phyloP scores from a whole-genome alignment of 2,888 invertebrate species.

The Saturnia japonica region DNA sequence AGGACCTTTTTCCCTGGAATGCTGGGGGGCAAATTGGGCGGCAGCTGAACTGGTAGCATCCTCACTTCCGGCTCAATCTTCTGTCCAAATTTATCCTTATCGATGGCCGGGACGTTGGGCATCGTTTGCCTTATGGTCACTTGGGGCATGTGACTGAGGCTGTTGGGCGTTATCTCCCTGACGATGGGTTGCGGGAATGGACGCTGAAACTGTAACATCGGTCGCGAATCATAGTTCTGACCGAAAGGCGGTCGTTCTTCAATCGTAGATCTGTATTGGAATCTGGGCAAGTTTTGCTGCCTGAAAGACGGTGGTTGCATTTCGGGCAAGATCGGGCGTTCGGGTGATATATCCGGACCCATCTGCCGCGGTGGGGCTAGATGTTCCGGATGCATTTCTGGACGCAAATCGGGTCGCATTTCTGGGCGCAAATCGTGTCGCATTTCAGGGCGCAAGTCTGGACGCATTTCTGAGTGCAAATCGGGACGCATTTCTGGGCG shows the following conservation, averaged over 20 bases:
- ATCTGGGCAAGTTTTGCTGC: slow-evolving; percentile 34
- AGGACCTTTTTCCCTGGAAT: slow-evolving; percentile 83
- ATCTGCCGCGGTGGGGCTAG: slow-evolving; percentile 30
- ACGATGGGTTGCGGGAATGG: slow-evolving; percentile 47
- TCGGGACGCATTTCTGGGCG: slow-evolving; percentile 24
- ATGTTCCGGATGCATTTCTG: slow-evolving; percentile 25
- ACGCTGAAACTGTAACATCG: slow-evolving; percentile 49
- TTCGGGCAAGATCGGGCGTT: slow-evolving; percentile 41
- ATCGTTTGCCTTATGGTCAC: slow-evolving; percentile 59
- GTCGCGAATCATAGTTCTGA: slow-evolving; percentile 49
- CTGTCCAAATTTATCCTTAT: slow-evolving; percentile 2
- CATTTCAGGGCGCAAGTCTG: slow-evolving; percentile 25
- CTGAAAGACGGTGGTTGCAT: slow-evolving; percentile 38
- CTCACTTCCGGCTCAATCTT: slow-evolving; percentile 62
- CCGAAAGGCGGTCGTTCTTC: slow-evolving; percentile 43
- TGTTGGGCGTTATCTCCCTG: slow-evolving; percentile 53
- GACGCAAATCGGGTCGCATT: slow-evolving; percentile 28
- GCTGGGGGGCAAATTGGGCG: slow-evolving; percentile 61
- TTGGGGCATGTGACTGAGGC: slow-evolving; percentile 56
- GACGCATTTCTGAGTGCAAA: slow-evolving; percentile 23
- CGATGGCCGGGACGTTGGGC: slow-evolving; percentile 30
- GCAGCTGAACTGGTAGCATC: slow-evolving; percentile 67
- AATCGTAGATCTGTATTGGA: slow-evolving; percentile 46
- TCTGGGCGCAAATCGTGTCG: slow-evolving; percentile 24
- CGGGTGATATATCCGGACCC: slow-evolving; percentile 49